A percentile compares a stretch with the other conserved stretches of the same genome.
Evolutionary conservation across 2,888 invertebrate species (phyloP).

Genomic region (Baronia brevicornis): DNA sequence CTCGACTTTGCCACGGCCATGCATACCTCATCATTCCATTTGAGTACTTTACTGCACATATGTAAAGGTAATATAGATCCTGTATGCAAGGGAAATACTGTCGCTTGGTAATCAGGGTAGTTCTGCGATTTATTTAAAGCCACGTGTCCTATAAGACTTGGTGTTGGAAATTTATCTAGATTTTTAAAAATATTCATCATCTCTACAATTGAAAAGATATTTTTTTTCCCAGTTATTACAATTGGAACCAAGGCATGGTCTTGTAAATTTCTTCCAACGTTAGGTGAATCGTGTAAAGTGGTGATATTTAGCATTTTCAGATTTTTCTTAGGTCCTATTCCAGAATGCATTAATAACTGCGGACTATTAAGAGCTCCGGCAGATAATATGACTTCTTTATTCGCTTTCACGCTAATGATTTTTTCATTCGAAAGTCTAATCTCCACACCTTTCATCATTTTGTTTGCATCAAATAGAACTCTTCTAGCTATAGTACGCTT

Average conservation of each 20-base stretch:
- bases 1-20: constrained; percentile 23
- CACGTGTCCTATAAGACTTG: constrained; percentile 34
- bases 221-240: constrained; percentile 25
- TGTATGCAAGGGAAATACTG: constrained; percentile 26
- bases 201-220: constrained; percentile 19
- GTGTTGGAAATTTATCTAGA: constrained; percentile 30
- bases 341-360: constrained; percentile 46
- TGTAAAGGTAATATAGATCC: constrained; percentile 26
- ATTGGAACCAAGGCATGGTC: constrained; percentile 39
- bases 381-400: constrained; percentile 42
- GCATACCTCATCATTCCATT: constrained; percentile 30
- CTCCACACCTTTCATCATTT: constrained; percentile 30
- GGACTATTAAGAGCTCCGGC: constrained; percentile 45
- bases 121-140: constrained; percentile 34
- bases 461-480: constrained; percentile 30
- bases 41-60: constrained; percentile 28
- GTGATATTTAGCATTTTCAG: constrained; percentile 32
- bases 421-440: constrained; percentile 24
- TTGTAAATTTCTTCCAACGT: constrained; percentile 43
- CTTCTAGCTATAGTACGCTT: constrained; percentile 36
- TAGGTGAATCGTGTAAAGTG: constrained; percentile 29
- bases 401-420: constrained; percentile 24
- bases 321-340: constrained; percentile 41
- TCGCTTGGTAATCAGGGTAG: constrained; percentile 42
- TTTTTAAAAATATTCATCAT: constrained; percentile 27